A percentile compares a stretch with the other conserved stretches of the same genome.
Conservation (phyloP, 2,888 invertebrate genomes). For the Sceliomorpha sp. region DNA sequence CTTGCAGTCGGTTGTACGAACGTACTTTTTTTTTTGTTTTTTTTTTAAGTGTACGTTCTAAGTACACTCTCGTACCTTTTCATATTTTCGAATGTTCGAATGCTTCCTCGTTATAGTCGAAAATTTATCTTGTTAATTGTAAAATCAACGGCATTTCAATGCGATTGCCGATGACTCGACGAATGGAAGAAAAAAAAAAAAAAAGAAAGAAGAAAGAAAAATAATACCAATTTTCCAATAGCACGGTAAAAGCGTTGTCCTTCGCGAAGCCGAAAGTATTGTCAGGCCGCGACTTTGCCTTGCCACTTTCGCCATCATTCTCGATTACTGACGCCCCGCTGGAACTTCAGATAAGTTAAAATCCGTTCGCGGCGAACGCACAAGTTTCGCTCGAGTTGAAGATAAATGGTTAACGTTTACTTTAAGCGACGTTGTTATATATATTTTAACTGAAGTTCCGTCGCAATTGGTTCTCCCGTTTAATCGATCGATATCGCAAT, state of each 20-base stretch:
- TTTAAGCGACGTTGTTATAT: too few species aligned
- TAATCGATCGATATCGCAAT: conserved; percentile 64
- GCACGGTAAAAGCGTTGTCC: conserved; percentile 21
- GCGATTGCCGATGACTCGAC: too few species aligned
- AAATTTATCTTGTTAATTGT: conserved; percentile 32
- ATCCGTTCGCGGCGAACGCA: too few species aligned
- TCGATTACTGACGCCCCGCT: conserved; percentile 19
- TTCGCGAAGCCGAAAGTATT: conserved; percentile 38
- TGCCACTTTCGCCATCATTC: conserved; percentile 28
- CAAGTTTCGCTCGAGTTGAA: too few species aligned
- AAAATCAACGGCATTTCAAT: conserved; percentile 9
- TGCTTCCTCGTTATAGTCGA: conserved; percentile 34
- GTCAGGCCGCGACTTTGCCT: conserved; percentile 52
- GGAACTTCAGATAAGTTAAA: too few species aligned
- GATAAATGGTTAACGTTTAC: too few species aligned
- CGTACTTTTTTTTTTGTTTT: too few species aligned
- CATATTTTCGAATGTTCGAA: conserved; percentile 54
- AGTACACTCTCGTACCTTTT: conserved; percentile 51
- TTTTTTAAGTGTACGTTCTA: too few species aligned
- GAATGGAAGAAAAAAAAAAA: too few species aligned
- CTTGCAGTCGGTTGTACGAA: conserved; percentile 25
- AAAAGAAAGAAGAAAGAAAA: too few species aligned
- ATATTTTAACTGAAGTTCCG: conserved; percentile 16
- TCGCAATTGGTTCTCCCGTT: conserved; percentile 65
- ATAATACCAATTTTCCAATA: conserved; percentile 18